These are phyloP conservation scores for Lerema accius DNA, from an alignment of 1,140 invertebrate genomes.

Conservation along the genomic window DNA sequence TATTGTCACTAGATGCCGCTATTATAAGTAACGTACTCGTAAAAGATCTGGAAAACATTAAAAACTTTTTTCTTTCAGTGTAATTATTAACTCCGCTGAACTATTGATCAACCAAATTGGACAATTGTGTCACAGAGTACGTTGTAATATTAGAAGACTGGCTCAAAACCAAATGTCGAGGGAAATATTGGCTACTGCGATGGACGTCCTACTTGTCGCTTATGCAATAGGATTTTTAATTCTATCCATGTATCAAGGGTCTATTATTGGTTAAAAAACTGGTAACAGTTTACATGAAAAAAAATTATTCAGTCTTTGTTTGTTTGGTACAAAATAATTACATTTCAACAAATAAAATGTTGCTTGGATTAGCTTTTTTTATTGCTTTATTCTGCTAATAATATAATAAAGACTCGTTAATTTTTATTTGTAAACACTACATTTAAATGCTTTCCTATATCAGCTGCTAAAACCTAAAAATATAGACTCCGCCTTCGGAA, in stretches of 20 bases:
- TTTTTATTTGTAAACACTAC: too few relatives aligned
- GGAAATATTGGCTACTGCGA: slow-evolving; percentile 53
- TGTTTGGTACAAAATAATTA: too few relatives aligned
- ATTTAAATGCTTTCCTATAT: too few relatives aligned
- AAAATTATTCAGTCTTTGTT: too few relatives aligned
- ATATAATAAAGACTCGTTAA: too few relatives aligned
- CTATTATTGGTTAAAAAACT: slow-evolving; percentile 36
- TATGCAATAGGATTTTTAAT: slow-evolving; percentile 65
- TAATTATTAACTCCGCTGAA: slow-evolving; percentile 46
- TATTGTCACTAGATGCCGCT: slow-evolving; percentile 6
- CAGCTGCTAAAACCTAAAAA: too few relatives aligned
- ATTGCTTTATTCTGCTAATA: too few relatives aligned
- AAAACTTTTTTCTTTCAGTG: slow-evolving; percentile 44
- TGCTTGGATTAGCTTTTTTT: too few relatives aligned
- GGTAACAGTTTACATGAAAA: too few relatives aligned
- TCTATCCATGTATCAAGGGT: slow-evolving; percentile 61
- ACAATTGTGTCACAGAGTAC: slow-evolving; percentile 30
- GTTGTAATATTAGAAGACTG: slow-evolving; percentile 43
- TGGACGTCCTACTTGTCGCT: slow-evolving; percentile 58
- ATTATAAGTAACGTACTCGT: neutral
- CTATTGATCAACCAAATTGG: slow-evolving; percentile 42
- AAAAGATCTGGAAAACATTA: too few relatives aligned
- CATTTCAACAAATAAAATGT: too few relatives aligned
- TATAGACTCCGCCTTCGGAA: too few relatives aligned
- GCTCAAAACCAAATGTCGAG: slow-evolving; percentile 42